These are phyloP conservation scores for Drosophila chauvacae DNA, from an alignment of 1,140 invertebrate genomes.

Conservation along the genomic window DNA sequence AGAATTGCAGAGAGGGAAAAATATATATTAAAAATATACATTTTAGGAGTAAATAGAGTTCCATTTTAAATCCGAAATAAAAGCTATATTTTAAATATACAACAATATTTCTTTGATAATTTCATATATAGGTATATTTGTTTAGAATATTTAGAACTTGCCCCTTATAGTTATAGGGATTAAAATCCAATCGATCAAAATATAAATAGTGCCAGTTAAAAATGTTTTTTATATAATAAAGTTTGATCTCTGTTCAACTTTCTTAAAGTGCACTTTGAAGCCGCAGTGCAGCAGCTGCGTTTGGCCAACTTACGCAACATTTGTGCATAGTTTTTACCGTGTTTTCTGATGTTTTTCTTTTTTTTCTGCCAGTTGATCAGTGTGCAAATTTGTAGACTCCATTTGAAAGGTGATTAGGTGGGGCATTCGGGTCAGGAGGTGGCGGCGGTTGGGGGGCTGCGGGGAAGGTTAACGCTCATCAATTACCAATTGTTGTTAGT, in stretches of 20 bases:
- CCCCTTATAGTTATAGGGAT: too few species aligned
- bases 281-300: conserved; percentile 44
- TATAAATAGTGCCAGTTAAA: neutral
- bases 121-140: too few species aligned
- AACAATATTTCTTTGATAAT: neutral
- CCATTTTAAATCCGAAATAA: neutral
- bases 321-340: conserved; percentile 24
- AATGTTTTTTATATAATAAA: neutral
- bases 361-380: conserved; percentile 28
- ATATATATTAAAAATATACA: neutral
- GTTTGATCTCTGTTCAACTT: neutral
- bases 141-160: too few species aligned
- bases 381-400: conserved; percentile 51
- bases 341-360: conserved; percentile 3
- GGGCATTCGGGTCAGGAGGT: neutral
- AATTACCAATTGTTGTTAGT: conserved; percentile 72
- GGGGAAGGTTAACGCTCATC: conserved; percentile 48
- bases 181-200: neutral
- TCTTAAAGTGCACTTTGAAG: conserved; percentile 10
- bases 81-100: too few species aligned
- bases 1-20: conserved; percentile 1
- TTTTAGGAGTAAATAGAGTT: neutral
- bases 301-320: conserved; percentile 59
- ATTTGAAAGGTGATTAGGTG: conserved; percentile 57
- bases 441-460: too few species aligned